Conservation (phyloP, 2,888 invertebrate genomes). For the Biston stratarius region DNA sequence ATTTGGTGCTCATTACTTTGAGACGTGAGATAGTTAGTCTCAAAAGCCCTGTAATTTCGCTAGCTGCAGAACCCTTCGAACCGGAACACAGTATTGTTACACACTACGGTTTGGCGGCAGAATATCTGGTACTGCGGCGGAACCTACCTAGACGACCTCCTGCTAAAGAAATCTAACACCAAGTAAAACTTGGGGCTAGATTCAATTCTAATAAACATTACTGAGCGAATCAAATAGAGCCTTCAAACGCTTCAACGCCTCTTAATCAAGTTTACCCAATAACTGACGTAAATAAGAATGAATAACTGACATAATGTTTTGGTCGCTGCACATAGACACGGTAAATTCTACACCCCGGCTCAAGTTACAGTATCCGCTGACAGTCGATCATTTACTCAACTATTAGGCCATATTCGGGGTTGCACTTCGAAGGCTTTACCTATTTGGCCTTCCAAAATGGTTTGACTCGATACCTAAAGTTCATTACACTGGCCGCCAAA, state of each 20-base stretch:
- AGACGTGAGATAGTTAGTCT: too few species aligned
- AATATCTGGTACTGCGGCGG: too few species aligned
- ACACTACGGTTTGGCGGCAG: too few species aligned
- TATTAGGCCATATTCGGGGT: conserved; percentile 80
- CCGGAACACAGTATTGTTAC: too few species aligned
- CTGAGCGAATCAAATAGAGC: conserved; percentile 11
- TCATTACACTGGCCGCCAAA: conserved; percentile 78
- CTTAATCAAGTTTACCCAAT: conserved; percentile 12
- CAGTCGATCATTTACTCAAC: conserved; percentile 74
- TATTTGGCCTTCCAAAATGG: conserved; percentile 75
- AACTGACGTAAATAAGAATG: conserved; percentile 35
- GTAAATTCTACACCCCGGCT: conserved; percentile 73
- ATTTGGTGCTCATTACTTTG: too few species aligned
- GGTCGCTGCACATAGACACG: conserved; percentile 65
- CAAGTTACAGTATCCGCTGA: conserved; percentile 78
- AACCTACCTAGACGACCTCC: too few species aligned
- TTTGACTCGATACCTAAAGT: conserved; percentile 78
- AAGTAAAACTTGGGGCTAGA: too few species aligned
- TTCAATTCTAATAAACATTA: neutral
- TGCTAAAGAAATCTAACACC: too few species aligned
- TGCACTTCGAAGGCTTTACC: conserved; percentile 82
- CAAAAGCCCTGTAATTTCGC: too few species aligned
- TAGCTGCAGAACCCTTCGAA: too few species aligned
- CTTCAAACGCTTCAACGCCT: conserved; percentile 25
- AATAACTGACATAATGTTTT: conserved; percentile 53